phyloP scores from a whole-genome alignment of 2,888 invertebrate genomes.

The Lamellibrachia satsuma region DNA sequence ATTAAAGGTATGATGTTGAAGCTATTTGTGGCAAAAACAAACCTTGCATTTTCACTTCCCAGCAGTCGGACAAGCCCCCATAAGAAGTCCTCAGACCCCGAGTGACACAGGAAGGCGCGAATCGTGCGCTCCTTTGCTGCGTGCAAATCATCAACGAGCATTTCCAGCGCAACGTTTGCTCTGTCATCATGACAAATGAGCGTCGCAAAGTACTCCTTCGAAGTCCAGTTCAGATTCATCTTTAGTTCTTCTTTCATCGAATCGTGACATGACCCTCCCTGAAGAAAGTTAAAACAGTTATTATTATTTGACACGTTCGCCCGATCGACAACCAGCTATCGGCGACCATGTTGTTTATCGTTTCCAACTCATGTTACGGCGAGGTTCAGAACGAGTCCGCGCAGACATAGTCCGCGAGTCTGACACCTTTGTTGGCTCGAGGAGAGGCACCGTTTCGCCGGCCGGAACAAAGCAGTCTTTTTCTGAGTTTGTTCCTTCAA shows the following conservation, averaged over 20 bases:
- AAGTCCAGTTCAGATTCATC: constrained; percentile 53
- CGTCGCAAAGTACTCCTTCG: constrained; percentile 57
- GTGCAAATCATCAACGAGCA: constrained; percentile 64
- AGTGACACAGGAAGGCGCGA: constrained; percentile 58
- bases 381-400: constrained; percentile 21
- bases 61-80: constrained; percentile 61
- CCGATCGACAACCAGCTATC: not conserved
- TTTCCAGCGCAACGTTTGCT: constrained; percentile 58
- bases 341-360: not conserved
- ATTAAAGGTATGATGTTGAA: not conserved
- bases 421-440: not conserved
- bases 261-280: constrained; percentile 14
- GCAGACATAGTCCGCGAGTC: not conserved
- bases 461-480: too few species aligned
- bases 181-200: constrained; percentile 54
- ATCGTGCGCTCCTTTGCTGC: constrained; percentile 61
- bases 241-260: not conserved
- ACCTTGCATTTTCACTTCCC: constrained; percentile 59
- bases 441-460: not conserved
- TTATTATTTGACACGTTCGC: not conserved
- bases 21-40: constrained; percentile 17
- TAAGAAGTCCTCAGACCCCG: constrained; percentile 63
- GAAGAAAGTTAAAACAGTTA: not conserved
- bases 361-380: constrained; percentile 13
- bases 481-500: too few species aligned